Base-by-base conservation (phyloP, 2,797 vertebrate genomes). In the Lagocephalus sceleratus region DNA sequence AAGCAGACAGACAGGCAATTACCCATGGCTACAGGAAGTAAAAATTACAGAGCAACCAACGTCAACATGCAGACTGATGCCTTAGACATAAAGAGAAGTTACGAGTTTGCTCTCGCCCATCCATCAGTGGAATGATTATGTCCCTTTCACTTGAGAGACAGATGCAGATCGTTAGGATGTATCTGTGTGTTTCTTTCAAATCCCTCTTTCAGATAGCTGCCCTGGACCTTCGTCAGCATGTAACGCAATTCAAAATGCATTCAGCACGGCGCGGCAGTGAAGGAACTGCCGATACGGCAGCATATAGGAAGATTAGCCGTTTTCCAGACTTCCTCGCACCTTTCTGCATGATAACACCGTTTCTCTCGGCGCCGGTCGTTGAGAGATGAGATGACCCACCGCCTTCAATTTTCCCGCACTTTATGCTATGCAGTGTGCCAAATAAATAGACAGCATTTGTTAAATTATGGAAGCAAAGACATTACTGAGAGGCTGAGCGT, bases 41-140 rank as follows among this genome's bases (percentile, higher is more conserved):
- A 19, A 73, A 86, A 85, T 81, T 79, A 83, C 57, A 84, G 70
- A 73, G 71, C 47, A 54, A 39, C 58, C 61, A 65, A 20, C 57
- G 75, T 66, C 70, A 69, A 70, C 7, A 45, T 32, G 63, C 45
- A 52, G 63, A 40, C 67, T 51, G 23, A 1, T 52, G 67, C 56
- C 66, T 68, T 61, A 58, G 59, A 22, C 66, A 65, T 29, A 73
- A 56, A 76, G 63, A 59, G 45, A 42, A 65, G 55, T 57, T 20
- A 68, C 71, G 57, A 68, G 63, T 55, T 35, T 42, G 78, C 76
- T 84, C 78, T 84, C 81, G 81, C 69, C 79, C 75, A 81, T 80
- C 78, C 75, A 78, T 87, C 83, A 82, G 66, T 53, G 72, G 68
- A 76, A 79, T 79, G 81, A 83, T 86, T 80, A 76, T 62, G 72